phyloP scores from a whole-genome alignment of 2,797 vertebrate species.

The Phylloscopus collybita region DNA sequence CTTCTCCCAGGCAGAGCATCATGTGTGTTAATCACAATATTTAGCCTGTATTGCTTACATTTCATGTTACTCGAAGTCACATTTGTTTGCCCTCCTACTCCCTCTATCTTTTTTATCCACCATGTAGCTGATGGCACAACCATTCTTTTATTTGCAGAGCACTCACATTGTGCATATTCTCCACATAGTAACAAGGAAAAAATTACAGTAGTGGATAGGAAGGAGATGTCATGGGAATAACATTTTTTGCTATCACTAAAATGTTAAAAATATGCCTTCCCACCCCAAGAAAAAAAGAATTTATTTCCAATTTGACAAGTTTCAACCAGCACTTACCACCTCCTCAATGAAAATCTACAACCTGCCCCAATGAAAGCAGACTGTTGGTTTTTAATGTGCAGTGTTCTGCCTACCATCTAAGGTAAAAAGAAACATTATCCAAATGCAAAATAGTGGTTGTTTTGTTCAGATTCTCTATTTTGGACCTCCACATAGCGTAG shows the following conservation, averaged over 20 bases:
- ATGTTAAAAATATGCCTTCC: background rate
- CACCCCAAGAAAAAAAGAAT: background rate
- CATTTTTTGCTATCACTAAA: background rate
- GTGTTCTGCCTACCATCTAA: background rate
- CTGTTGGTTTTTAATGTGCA: background rate
- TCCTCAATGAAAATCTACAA: background rate
- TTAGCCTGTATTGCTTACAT: background rate
- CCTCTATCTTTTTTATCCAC: background rate
- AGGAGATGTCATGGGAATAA: fast-evolving
- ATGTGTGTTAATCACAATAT: background rate
- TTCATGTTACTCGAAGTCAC: background rate
- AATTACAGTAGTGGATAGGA: background rate
- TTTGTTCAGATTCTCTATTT: background rate
- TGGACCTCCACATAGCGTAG: fast-evolving
- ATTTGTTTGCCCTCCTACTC: background rate
- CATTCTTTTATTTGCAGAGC: background rate
- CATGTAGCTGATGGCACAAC: background rate
- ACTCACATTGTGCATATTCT: background rate
- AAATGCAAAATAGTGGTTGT: background rate
- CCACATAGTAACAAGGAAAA: background rate
- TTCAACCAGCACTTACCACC: background rate
- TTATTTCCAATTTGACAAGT: background rate
- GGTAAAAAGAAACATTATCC: background rate
- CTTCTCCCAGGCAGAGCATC: background rate
- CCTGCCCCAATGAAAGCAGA: background rate